Base-by-base conservation (phyloP, 2,113 vertebrate genomes). In the Indicator indicator region DNA sequence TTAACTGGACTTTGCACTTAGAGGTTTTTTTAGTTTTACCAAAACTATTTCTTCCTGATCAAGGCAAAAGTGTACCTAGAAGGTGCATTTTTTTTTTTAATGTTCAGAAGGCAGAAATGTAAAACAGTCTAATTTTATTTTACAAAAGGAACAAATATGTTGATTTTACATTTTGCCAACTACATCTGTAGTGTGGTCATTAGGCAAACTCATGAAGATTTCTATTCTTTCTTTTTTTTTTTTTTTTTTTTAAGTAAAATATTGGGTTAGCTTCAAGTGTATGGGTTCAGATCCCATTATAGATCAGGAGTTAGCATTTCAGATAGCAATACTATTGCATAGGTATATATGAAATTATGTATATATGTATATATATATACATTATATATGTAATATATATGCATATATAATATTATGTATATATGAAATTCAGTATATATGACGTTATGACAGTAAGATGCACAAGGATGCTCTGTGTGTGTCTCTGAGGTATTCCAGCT, bases 1-100 rank as follows among this genome's bases (percentile, higher is more conserved):
- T 21, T 21, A 59, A 59, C 13, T 71, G 9, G 17, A 67, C 13
- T n/a, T 23, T 58, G 2, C 9, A 24, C 0, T 0, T 70, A 12
- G 14, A 30, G 1, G 42, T 44, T 44, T 36, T 19, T 74, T 54
- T 77, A 50, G 7, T 44, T 77, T 78, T 48, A 54, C 11, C 1
- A 5, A 18, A 3, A 14, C 2, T 16, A 0, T 54, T 48, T 48
- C 48, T 48, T 21, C 38, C 27, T 83, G 5, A 59, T 55, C 28
- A 79, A 85, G 68, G 5, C 4, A 56, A 13, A 71, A n/a, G 0
- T 75, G 6, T 21, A 40, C 64, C 33, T 46, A 13, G 12, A 78
- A 59, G 6, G 4, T 52, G 9, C 3, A 7, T 32, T 78, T 44
- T 44, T 44, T 44, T 44, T 44, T 44, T 6, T 16, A 44, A 44